Conservation (phyloP, 2,113 vertebrate genomes). For the Pelusios castaneus region DNA sequence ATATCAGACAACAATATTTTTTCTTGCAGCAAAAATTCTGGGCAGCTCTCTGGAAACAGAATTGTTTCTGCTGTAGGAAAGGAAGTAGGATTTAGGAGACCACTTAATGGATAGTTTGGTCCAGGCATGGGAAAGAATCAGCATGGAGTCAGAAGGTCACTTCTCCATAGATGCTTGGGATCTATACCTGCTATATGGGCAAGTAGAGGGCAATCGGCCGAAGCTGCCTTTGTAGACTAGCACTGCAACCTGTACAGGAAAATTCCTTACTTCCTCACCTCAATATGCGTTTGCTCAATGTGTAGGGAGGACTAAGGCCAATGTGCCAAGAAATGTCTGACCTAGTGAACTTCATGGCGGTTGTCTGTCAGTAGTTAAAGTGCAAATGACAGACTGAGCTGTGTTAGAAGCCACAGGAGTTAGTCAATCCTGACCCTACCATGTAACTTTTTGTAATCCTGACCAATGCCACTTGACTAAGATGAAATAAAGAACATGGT, state of each 20-base stretch:
- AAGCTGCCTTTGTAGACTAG: neutral
- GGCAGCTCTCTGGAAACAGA: neutral
- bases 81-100: neutral
- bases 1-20: neutral
- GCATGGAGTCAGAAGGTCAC: neutral
- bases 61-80: neutral
- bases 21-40: neutral
- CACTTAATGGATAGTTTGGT: accelerated
- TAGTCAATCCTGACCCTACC: neutral
- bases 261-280: neutral
- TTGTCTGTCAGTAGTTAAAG: neutral
- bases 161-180: neutral
- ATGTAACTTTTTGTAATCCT: neutral
- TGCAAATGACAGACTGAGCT: neutral
- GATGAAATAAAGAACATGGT: neutral
- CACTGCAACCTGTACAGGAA: neutral
- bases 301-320: neutral
- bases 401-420: neutral
- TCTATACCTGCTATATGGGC: neutral
- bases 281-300: neutral
- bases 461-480: neutral
- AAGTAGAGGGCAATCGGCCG: neutral
- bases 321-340: neutral
- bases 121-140: neutral
- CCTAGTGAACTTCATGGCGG: neutral